Base-by-base conservation (phyloP, 2,888 invertebrate genomes). In the Volucella zonaria region DNA sequence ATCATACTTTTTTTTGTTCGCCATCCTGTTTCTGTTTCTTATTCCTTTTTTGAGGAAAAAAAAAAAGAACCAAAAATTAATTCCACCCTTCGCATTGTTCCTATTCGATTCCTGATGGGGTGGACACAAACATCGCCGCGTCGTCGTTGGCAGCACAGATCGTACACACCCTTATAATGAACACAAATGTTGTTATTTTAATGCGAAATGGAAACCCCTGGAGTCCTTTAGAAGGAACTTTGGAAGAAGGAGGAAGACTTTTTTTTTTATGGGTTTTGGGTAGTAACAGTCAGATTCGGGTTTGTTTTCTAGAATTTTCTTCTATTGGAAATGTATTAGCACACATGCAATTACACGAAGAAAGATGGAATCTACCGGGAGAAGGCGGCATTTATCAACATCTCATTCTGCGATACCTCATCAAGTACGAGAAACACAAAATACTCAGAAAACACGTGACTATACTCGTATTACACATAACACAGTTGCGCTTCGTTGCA, bases 341-440 rank as follows among this genome's bases (percentile, higher is more conserved):
- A 6, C 31, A 31, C 4, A 31, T 6, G 31, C 6, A 31, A 31
- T 6, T 31, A 1, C 31, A 31, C 6, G 6, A 31, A 31, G 31
- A 6, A 31, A 31, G 6, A 31, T 31, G 31, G 6, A 31, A 6
- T 31, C 31, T 6, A 31, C 0, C 6, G 4, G 6, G 6, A 31
- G 31, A 31, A 23, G 61, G 59, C 66, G 61, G 18, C 70, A 66
- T 54, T 61, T 56, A 61, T 68, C n/a, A 73, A 61, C 47, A 64
- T 31, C 23, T 54, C 75, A 79, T 79, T 68, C 49, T 74, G 74
- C 67, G 71, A 82, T 78, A 82, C 78, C 78, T 82, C 68, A n/a
- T 73, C 40, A 56, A 74, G 81, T 58, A 68, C 18, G n/a, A 51
- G 31, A 61, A 68, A 31, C 47, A 54, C 74, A 54, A 9, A 47